Evolutionary conservation across 2,113 vertebrate genomes (phyloP).

Genomic region (Gobio gobio): DNA sequence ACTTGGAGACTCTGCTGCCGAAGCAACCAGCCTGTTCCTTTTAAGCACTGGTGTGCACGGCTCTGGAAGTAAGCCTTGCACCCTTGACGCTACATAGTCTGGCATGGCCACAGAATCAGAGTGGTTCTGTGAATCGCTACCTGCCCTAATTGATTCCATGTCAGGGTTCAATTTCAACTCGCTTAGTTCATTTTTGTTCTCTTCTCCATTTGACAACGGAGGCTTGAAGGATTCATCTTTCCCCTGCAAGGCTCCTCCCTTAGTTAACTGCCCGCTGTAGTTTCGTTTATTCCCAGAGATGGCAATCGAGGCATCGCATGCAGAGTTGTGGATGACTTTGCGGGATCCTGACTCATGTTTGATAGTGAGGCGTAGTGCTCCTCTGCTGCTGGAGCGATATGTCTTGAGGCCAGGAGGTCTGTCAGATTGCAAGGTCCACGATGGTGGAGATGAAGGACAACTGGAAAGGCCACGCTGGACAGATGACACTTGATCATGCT

Average conservation of each 20-base stretch:
- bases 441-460: slow-evolving; percentile 70
- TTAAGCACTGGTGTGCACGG: slow-evolving; percentile 48
- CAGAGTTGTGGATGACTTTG: slow-evolving; percentile 78
- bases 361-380: slow-evolving; percentile 80
- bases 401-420: slow-evolving; percentile 79
- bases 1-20: not conserved
- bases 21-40: slow-evolving; percentile 46
- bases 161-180: not conserved
- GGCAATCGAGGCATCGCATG: slow-evolving; percentile 59
- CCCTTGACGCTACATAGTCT: slow-evolving; percentile 8
- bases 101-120: not conserved
- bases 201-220: slow-evolving; percentile 13
- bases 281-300: slow-evolving; percentile 66
- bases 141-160: slow-evolving; percentile 33
- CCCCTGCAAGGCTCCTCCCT: slow-evolving; percentile 59
- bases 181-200: slow-evolving; percentile 41
- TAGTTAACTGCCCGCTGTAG: slow-evolving; percentile 70
- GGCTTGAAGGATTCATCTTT: slow-evolving; percentile 52
- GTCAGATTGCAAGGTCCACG: slow-evolving; percentile 74
- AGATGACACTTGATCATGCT: slow-evolving; percentile 50
- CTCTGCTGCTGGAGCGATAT: slow-evolving; percentile 78
- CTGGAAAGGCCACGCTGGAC: slow-evolving; percentile 38
- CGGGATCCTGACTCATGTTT: slow-evolving; percentile 80
- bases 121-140: not conserved
- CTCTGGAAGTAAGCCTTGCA: slow-evolving; percentile 39